Percentiles rank a stretch among this genome's conserved stretches.
phyloP scores from a whole-genome alignment of 2,888 invertebrate species.

The Acleris laterana region DNA sequence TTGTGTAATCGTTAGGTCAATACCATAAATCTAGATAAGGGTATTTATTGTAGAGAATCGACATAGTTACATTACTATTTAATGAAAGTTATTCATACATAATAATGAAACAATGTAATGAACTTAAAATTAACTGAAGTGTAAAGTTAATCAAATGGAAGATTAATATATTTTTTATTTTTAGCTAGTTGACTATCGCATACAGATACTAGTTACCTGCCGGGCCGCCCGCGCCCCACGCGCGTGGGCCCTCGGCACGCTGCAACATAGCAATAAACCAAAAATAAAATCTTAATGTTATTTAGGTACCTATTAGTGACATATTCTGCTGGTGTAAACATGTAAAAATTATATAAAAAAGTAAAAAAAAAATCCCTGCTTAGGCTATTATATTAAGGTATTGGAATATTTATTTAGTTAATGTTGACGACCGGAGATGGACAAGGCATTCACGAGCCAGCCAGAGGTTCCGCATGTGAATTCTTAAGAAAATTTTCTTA shows the following conservation, averaged over 20 bases:
- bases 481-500: slow-evolving; percentile 83
- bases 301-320: slow-evolving; percentile 75
- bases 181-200: slow-evolving; percentile 83
- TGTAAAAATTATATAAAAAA: slow-evolving; percentile 76
- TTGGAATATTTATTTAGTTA: slow-evolving; percentile 71
- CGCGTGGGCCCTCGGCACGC: slow-evolving; percentile 60
- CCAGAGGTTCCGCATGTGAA: slow-evolving; percentile 75
- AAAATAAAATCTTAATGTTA: slow-evolving; percentile 81
- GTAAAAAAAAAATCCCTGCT: slow-evolving; percentile 79
- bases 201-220: slow-evolving; percentile 71
- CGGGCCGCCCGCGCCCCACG: slow-evolving; percentile 45
- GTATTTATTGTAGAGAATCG: slow-evolving; percentile 82
- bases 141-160: slow-evolving; percentile 77
- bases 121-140: slow-evolving; percentile 72
- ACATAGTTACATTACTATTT: slow-evolving; percentile 79
- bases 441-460: slow-evolving; percentile 67
- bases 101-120: slow-evolving; percentile 78
- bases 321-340: slow-evolving; percentile 82
- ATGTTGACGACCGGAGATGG: slow-evolving; percentile 72
- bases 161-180: slow-evolving; percentile 84
- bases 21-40: slow-evolving; percentile 79
- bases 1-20: slow-evolving; percentile 81
- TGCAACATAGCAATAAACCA: slow-evolving; percentile 84
- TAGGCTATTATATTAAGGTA: slow-evolving; percentile 80
- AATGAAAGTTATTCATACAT: slow-evolving; percentile 79